Evolutionary conservation across 2,113 vertebrate species (phyloP), one percentile per base, ranked within the genome.

Genomic region (Alligator mississippiensis): DNA sequence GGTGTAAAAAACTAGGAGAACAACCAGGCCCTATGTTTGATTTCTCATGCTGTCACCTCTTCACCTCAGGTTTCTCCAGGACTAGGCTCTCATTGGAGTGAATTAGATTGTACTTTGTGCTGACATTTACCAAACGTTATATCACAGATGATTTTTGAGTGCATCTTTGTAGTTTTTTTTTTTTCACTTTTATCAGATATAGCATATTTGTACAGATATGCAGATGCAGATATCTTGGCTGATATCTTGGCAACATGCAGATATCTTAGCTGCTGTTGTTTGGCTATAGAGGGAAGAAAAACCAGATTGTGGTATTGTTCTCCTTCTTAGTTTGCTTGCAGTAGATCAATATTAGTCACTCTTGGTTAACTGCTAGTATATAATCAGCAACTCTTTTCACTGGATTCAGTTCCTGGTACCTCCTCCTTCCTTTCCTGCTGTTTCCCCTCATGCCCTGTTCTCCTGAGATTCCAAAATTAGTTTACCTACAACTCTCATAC

Each of bases 11-110:
- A 47, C 47, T 47, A 64, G 28, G 14, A 64, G 27, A 64, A 64
- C 25, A 64, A 14, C 28, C 63, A n/a, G 6, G 27, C 63, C 22
- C 16, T n/a, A 64, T 64, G 47, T 47, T 47, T 47, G 47, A 47
- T 47, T 47, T 47, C 47, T 47, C 47, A 47, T 8, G 47, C 8
- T 47, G 47, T 47, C 47, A 38, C 38, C 38, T 38, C 38, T 38
- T 38, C 38, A 47, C 90, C 72, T 96, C 87, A 84, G 77, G 62
- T 91, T 94, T 13, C 88, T 75, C 82, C 92, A n/a, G 58, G 87
- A 82, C 77, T 77, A 91, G 80, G 90, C 75, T 64, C 63, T 63
- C 13, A 63, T 25, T 62, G 25, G 61, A 19, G 25, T 63, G 27
- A 15, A n/a, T 64, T 64, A 64, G 28, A 16, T 22, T 28, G 28